Percentiles rank a stretch among this genome's conserved stretches.
Conservation (phyloP, 53 echinoderm and acorn worm species). For the Actinopyga echinites region DNA sequence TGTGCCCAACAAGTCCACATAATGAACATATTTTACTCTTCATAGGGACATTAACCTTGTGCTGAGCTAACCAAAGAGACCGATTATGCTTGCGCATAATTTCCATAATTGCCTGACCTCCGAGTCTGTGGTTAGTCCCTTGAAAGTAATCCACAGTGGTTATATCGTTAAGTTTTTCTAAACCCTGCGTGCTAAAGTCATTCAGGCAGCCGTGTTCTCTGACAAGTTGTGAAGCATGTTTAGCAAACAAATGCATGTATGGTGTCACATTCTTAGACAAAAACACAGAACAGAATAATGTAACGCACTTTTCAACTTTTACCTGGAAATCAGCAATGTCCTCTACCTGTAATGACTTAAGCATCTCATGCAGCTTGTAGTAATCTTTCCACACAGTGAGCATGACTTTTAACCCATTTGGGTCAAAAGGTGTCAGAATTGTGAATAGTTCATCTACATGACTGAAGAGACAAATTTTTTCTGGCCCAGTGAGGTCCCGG, state of each 20-base stretch:
- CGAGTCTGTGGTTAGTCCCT: background rate
- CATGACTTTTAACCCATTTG: background rate
- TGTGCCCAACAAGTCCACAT: too few relatives aligned
- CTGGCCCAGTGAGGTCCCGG: background rate
- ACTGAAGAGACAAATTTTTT: background rate
- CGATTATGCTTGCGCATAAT: background rate
- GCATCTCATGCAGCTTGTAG: background rate
- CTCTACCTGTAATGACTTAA: background rate
- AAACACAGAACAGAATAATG: background rate
- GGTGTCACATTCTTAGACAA: slow-evolving; percentile 26
- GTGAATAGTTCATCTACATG: background rate
- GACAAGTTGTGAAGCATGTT: slow-evolving; percentile 11
- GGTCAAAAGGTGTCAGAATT: background rate
- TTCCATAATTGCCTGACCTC: background rate
- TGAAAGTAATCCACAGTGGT: background rate
- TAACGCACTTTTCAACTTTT: background rate
- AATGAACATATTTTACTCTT: background rate
- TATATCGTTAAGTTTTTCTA: background rate
- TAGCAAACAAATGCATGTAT: slow-evolving; percentile 20
- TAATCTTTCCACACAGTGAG: background rate
- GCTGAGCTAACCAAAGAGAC: slow-evolving; percentile 9
- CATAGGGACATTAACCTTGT: background rate
- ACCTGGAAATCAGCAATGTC: background rate
- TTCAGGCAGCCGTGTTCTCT: background rate
- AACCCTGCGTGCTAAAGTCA: background rate